Percentiles rank a stretch among this genome's conserved stretches.
Conservation (phyloP, 1,140 invertebrate species). For the Hesperophylax magnus region DNA sequence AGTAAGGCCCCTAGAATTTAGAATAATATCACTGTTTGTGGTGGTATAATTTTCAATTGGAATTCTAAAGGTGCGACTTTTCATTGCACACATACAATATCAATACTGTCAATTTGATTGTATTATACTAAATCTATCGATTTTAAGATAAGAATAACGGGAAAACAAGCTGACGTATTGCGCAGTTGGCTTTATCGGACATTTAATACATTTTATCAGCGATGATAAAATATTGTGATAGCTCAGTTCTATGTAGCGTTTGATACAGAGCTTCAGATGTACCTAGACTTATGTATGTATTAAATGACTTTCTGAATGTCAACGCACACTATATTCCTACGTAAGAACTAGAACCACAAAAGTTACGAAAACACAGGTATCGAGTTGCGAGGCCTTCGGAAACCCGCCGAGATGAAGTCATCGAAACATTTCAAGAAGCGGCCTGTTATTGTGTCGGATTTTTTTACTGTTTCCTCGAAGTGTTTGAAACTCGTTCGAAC, state of each 20-base stretch:
- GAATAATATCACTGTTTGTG: too few species aligned
- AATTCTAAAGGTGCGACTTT: too few species aligned
- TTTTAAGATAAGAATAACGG: background rate
- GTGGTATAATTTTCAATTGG: too few species aligned
- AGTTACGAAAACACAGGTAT: background rate
- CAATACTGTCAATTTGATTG: background rate
- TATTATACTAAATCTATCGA: slow-evolving; percentile 1
- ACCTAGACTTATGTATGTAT: too few species aligned
- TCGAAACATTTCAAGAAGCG: background rate
- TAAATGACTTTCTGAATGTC: too few species aligned
- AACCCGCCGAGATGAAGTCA: slow-evolving; percentile 26
- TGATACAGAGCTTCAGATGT: too few species aligned
- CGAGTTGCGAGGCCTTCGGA: slow-evolving; percentile 12
- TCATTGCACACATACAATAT: background rate
- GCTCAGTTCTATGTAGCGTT: too few species aligned
- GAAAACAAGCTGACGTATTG: background rate
- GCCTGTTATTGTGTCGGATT: background rate
- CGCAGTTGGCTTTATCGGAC: background rate
- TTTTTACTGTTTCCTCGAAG: slow-evolving; percentile 14
- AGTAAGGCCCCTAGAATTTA: too few species aligned
- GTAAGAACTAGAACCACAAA: background rate
- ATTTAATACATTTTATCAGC: too few species aligned
- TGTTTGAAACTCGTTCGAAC: slow-evolving; percentile 5
- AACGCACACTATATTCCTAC: too few species aligned
- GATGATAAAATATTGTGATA: too few species aligned